Conservation (phyloP, 2,113 vertebrate genomes). For the Brevimyrus niger region DNA sequence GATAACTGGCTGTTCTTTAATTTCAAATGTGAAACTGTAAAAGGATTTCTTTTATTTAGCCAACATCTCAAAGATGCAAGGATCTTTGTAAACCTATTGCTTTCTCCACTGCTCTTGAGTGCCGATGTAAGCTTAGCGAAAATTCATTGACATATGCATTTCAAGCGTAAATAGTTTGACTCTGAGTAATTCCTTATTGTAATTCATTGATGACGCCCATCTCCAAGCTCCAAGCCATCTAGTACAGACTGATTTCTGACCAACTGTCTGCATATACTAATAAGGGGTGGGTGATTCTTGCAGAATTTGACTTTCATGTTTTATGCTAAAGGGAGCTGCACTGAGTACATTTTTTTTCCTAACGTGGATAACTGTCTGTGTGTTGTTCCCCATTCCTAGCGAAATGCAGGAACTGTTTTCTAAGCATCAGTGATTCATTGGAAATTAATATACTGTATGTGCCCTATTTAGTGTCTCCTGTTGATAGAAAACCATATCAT, state of each 20-base stretch:
- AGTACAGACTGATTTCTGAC: not conserved
- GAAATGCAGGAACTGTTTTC: not conserved
- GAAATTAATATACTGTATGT: not conserved
- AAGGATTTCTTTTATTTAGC: not conserved
- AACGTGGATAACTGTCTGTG: not conserved
- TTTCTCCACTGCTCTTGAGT: not conserved
- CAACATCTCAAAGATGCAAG: not conserved
- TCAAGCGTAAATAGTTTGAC: not conserved
- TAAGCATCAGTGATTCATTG: not conserved
- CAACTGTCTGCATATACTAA: not conserved
- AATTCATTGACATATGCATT: not conserved
- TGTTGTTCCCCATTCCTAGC: not conserved
- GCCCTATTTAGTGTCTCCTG: not conserved
- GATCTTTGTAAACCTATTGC: not conserved
- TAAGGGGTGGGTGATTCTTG: not conserved
- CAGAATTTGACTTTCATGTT: not conserved
- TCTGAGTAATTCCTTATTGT: not conserved
- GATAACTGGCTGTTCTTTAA: not conserved
- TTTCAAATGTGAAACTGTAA: not conserved
- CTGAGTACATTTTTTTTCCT: not conserved
- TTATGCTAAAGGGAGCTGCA: not conserved
- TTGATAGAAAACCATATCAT: not conserved
- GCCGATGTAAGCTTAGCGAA: not conserved
- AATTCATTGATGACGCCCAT: not conserved
- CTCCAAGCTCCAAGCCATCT: not conserved